Evolutionary conservation across 2,888 invertebrate genomes (phyloP), one percentile per base, ranked within the genome.

Genomic region (Noctua comes): DNA sequence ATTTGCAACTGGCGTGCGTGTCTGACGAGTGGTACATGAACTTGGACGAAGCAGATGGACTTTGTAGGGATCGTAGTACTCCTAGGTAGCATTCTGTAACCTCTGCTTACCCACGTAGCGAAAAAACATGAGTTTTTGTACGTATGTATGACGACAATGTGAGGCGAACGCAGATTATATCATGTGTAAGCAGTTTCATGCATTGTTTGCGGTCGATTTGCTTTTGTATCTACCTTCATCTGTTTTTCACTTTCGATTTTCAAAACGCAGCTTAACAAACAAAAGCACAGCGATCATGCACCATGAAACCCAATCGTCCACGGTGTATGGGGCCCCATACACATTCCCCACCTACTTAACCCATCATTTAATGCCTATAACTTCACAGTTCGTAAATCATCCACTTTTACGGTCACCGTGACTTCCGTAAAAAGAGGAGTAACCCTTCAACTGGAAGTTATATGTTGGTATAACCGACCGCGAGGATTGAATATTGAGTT

Each of bases 301-400:
- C 11, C n/a, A 64, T n/a, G 0, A 65, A 13, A 31, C 16, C 7
- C 36, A 18, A 69, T 48, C n/a, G 10, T 7, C 16, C 24, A 66
- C 36, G n/a, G 59, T 68, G 21, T 77, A 66, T 6, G 21, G 1
- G 10, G 46, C 36, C 43, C n/a, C 36, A 31, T 66, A 76, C 13
- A 31, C 27, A 65, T 31, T 27, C 27, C n/a, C 11, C n/a, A 31
- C 24, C 31, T n/a, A 66, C 43, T 54, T 40, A 66, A n/a, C 27
- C 66, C 68, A 69, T 75, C 21, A 82, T 79, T 73, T 80, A 73
- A 16, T 43, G 72, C 69, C 64, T 36, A 77, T 74, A 81, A 66
- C 80, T 76, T 78, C 85, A 85, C 90, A 89, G 88, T 84, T 87
- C 88, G 88, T 90, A 89, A 89, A 90, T 79, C 89, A 88, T 88